Conservation (phyloP, 2,888 invertebrate species). For the Helobdella robusta region DNA sequence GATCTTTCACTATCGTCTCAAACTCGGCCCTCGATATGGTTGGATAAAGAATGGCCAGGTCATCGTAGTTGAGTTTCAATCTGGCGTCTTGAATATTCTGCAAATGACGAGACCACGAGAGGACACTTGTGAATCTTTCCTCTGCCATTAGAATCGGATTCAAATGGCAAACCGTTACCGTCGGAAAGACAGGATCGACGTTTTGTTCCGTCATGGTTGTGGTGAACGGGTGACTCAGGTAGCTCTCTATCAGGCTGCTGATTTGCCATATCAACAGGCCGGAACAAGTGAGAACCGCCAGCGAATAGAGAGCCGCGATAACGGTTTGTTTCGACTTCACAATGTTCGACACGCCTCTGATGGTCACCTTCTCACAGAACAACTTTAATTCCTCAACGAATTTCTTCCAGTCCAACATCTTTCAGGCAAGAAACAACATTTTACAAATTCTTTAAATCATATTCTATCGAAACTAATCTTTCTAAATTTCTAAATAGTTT, state of each 20-base stretch:
- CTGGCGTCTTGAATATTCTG: background rate
- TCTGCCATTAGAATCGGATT: background rate
- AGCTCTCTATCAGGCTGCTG: background rate
- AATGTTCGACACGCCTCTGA: constrained; percentile 19
- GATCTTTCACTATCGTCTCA: background rate
- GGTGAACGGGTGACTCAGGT: constrained; percentile 17
- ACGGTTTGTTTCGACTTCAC: constrained; percentile 2
- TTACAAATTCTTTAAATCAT: no score
- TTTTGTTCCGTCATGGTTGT: constrained; percentile 11
- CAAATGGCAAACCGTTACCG: constrained; percentile 17
- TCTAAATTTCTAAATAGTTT: no score
- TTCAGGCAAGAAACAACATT: no score
- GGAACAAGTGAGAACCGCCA: constrained; percentile 9
- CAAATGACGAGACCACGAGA: background rate
- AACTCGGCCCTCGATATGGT: background rate
- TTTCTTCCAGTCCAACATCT: no score
- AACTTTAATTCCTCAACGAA: constrained; percentile 12
- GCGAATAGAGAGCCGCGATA: constrained; percentile 2
- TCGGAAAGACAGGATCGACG: constrained; percentile 9
- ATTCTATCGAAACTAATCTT: no score
- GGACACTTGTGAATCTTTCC: background rate
- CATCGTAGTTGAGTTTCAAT: background rate
- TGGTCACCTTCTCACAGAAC: constrained; percentile 22
- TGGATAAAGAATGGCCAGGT: background rate
- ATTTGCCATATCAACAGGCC: constrained; percentile 17